Evolutionary conservation across 1,140 invertebrate species (phyloP), one percentile per base, ranked within the genome.

Genomic region (Neodiprion virginianus): DNA sequence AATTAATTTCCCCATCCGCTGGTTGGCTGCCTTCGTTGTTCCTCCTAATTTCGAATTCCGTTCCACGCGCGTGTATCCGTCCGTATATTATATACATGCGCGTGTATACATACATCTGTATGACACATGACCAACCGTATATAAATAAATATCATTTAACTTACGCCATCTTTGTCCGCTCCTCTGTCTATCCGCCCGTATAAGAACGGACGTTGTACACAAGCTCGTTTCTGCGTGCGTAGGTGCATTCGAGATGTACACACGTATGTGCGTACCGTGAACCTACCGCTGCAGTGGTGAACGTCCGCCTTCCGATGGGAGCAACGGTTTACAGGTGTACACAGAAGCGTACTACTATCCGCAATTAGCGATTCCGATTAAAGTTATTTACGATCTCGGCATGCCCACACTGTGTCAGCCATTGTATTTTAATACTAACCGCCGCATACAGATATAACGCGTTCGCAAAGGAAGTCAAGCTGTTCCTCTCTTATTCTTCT

Each of bases 301-400:
- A 40, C 74, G 72, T 71, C 72, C 75, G 79, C 81, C 76, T 79
- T 79, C 82, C 79, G 86, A 88, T 84, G 82, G 78, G 85, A 87
- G 86, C 83, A 80, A 75, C 76, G 75, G 53, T 61, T 61, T 71
- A 78, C 75, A 79, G 74, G 76, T 77, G 79, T 82, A 80, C 77
- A 81, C 78, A 78, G 76, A 66, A 80, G 78, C 80, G 84, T 85
- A 84, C 28, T 17, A 61, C 53, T 61, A 88, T 88, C 85, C 85
- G 84, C 86, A 88, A 88, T 88, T 88, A 88, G 85, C 83, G 81
- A 88, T 87, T 82, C 86, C 85, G 87, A 88, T 88, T 88, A 88
- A 87, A 81, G 83, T 87, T 87, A 88, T 88, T 87, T 88, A 88
- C 82, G 87, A 86, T 84, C 82, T 76, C 75, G 77, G 81, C 68